Evolutionary conservation across 2,113 vertebrate genomes (phyloP).

Genomic region (Chaetops frenatus): DNA sequence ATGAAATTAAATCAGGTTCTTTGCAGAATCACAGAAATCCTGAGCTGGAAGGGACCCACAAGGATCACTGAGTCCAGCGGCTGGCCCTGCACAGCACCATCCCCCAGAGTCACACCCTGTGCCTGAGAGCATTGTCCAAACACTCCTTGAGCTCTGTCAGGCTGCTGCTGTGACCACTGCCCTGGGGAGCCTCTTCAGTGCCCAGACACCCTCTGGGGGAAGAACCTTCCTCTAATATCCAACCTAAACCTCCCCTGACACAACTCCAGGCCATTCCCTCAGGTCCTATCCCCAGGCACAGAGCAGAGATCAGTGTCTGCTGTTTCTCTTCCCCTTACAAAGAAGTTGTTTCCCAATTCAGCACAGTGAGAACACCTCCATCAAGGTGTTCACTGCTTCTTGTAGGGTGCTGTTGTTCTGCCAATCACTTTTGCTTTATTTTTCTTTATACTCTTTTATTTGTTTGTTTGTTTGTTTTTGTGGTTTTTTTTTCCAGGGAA

Average conservation of each 20-base stretch:
- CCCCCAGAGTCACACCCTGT: background rate
- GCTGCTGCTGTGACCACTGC: background rate
- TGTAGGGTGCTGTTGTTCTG: background rate
- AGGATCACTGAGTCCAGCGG: rapidly evolving
- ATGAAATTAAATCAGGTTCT: background rate
- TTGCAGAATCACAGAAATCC: background rate
- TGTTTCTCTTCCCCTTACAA: background rate
- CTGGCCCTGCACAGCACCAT: background rate
- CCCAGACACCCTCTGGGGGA: background rate
- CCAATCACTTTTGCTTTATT: background rate
- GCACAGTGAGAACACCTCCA: background rate
- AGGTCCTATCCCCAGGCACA: rapidly evolving
- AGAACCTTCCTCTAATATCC: background rate
- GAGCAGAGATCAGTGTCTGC: background rate
- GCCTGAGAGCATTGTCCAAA: background rate
- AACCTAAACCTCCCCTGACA: background rate
- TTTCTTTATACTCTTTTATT: background rate
- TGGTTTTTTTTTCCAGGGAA: background rate
- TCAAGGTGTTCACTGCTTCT: background rate
- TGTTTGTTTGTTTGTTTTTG: background rate
- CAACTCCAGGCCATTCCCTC: background rate
- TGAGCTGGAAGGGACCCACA: background rate
- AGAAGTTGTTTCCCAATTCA: background rate
- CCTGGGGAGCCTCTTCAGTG: background rate
- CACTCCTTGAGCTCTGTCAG: background rate